Base-by-base conservation (phyloP, 37 sponge, comb jelly and placozoan species). In the Bolinopsis microptera region DNA sequence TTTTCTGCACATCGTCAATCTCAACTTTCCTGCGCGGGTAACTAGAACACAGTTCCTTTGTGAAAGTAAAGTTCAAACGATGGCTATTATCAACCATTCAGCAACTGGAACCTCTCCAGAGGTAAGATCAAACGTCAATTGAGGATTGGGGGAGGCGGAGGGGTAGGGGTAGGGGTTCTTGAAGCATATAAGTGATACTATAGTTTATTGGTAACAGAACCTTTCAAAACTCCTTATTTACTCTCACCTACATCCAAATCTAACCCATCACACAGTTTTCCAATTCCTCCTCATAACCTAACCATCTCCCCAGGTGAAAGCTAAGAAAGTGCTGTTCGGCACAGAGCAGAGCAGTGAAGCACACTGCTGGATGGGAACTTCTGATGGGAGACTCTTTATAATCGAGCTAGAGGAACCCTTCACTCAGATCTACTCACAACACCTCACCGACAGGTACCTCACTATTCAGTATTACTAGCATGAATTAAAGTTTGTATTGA, bases 261-360 rank as follows among this genome's bases (percentile, higher is more conserved):
- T n/a, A n/a, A n/a, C n/a, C n/a, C n/a, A n/a, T n/a, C n/a, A n/a
- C n/a, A n/a, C n/a, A n/a, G n/a, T n/a, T n/a, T n/a, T n/a, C n/a
- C n/a, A n/a, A n/a, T n/a, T n/a, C n/a, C n/a, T n/a, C n/a, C n/a
- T n/a, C n/a, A n/a, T n/a, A n/a, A n/a, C n/a, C n/a, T n/a, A n/a
- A n/a, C n/a, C n/a, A n/a, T n/a, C n/a, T n/a, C n/a, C 61, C 61
- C 28, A 86, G 90, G 26, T 86, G 0, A 24, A 28, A 13, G 90
- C 90, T 39, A 86, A 86, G 90, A 39, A 41, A n/a, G 90, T 86
- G 28, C 90, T 86, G n/a, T 86, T 86, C 31, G 90, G 90, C 23
- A 22, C 61, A 0, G 38, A 86, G 35, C 48, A 27, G 27, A 24
- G 31, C 3, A n/a, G 26, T 5, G 61, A 28, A 18, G 38, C n/a